A percentile compares a stretch with the other conserved stretches of the same genome.
Evolutionary conservation across 2,113 vertebrate species (phyloP).

Genomic region (Psammodynastes pulverulentus): DNA sequence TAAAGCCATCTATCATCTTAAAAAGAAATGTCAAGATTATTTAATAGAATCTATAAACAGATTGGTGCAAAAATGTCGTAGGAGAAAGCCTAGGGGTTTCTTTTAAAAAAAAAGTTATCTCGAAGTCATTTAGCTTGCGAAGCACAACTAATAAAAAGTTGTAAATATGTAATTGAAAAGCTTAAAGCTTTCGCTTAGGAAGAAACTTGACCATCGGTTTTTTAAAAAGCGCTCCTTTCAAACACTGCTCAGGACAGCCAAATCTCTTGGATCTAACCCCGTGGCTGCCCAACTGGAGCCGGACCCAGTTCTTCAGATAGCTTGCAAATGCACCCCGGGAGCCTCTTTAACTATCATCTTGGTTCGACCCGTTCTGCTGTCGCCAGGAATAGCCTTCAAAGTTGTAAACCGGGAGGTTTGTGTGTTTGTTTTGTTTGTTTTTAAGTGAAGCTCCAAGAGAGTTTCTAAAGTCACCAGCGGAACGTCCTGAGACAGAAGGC

Average conservation of each 20-base stretch:
- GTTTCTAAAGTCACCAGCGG: not conserved
- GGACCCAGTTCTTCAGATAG: rapidly evolving
- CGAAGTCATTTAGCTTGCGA: not conserved
- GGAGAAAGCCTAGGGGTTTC: not conserved
- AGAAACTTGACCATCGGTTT: not conserved
- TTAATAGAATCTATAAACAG: not conserved
- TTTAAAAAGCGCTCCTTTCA: not conserved
- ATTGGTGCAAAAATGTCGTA: not conserved
- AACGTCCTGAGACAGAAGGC: not conserved
- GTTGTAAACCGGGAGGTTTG: not conserved
- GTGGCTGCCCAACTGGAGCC: not conserved
- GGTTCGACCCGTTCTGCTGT: not conserved
- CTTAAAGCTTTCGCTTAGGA: not conserved
- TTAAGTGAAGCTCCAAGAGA: not conserved
- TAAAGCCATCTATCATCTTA: not conserved
- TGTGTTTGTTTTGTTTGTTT: not conserved
- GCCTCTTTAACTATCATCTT: not conserved
- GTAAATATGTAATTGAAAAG: not conserved
- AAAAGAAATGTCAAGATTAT: not conserved
- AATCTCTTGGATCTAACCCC: not conserved
- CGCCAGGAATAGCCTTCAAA: not conserved
- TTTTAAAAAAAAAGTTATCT: too few species aligned
- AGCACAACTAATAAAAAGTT: not conserved
- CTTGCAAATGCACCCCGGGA: rapidly evolving
- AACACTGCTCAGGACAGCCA: not conserved